Conservation (phyloP, 2,797 vertebrate genomes). For the Eutrigla gurnardus region DNA sequence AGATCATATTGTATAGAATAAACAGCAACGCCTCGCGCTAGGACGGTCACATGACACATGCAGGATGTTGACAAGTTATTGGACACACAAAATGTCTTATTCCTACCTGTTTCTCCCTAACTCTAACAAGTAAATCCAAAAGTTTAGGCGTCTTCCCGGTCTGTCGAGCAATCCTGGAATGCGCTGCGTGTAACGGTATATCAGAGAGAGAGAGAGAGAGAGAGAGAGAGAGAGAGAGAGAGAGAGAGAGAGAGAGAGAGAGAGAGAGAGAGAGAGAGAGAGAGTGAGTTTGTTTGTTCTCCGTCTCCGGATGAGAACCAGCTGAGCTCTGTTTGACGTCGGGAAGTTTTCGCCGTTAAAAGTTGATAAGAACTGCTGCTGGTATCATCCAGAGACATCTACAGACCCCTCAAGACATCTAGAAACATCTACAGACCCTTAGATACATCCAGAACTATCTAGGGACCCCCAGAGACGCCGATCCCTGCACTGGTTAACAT, state of each 20-base stretch:
- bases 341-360: background rate
- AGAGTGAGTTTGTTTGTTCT: background rate
- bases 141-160: too few species aligned
- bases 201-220: conserved; percentile 1
- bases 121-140: too few species aligned
- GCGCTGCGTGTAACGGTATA: too few species aligned
- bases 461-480: too few species aligned
- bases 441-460: too few species aligned
- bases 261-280: background rate
- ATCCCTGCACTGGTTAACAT: background rate
- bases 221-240: background rate
- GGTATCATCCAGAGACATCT: background rate
- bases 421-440: too few species aligned
- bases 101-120: conserved; percentile 42
- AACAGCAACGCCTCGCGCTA: background rate
- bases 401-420: too few species aligned
- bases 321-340: conserved; percentile 39
- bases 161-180: too few species aligned
- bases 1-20: background rate
- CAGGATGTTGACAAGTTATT: background rate
- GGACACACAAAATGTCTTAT: background rate
- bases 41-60: background rate
- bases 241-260: background rate
- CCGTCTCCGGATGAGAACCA: background rate
- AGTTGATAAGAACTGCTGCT: background rate